Conservation (phyloP, 2,113 vertebrate species). For the Rhinichthys klamathensis region DNA sequence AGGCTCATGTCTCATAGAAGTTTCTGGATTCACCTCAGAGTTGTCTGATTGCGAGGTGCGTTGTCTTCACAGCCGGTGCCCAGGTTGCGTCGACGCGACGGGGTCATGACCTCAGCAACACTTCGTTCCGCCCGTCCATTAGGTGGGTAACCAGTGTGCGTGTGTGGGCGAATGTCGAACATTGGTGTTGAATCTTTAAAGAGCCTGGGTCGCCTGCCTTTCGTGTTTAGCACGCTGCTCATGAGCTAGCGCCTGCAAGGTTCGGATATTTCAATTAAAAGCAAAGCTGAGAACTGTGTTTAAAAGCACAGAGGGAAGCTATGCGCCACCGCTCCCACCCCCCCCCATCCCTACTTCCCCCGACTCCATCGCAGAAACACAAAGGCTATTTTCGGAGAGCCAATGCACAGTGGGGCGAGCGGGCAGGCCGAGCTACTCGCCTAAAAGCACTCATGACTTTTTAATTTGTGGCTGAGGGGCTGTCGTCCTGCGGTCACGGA, state of each 20-base stretch:
- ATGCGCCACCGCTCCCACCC: conserved; percentile 63
- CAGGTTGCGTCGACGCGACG: conserved; percentile 1
- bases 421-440: conserved; percentile 59
- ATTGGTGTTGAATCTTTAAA: conserved; percentile 58
- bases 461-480: conserved; percentile 76
- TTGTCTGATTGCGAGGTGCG: neutral
- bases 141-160: conserved; percentile 11
- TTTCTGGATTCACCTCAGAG: conserved; percentile 18
- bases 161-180: conserved; percentile 15
- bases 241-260: conserved; percentile 44
- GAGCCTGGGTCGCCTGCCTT: conserved; percentile 35
- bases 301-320: conserved; percentile 68
- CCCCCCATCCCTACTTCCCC: conserved; percentile 16
- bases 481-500: conserved; percentile 62
- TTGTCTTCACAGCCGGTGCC: neutral
- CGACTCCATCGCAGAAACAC: conserved; percentile 71
- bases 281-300: conserved; percentile 59
- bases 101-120: conserved; percentile 25
- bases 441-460: conserved; percentile 82
- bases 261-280: conserved; percentile 71
- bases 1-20: neutral
- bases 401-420: conserved; percentile 66
- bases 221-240: conserved; percentile 45
- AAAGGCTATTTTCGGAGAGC: conserved; percentile 81
- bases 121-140: conserved; percentile 2